Percentiles rank a stretch among this genome's conserved stretches.
Evolutionary conservation across 2,113 vertebrate species (phyloP).

Genomic region (Atlantisia rogersi): DNA sequence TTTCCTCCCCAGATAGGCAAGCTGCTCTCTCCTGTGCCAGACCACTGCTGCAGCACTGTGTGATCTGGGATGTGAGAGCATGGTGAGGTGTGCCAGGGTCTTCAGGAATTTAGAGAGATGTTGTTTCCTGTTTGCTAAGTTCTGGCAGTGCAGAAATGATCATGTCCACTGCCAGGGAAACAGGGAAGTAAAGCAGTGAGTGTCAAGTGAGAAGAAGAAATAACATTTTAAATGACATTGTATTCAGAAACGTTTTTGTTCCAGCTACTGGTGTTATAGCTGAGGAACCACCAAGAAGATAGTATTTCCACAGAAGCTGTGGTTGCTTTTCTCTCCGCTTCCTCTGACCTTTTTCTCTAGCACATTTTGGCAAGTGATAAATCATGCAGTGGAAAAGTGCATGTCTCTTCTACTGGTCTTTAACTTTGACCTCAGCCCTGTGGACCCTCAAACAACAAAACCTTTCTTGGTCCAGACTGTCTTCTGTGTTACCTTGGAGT

Average conservation of each 20-base stretch:
- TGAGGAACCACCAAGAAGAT: background rate
- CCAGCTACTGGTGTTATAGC: background rate
- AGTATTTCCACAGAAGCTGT: background rate
- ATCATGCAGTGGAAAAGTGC: conserved; percentile 1
- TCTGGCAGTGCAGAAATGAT: background rate
- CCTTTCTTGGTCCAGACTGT: background rate
- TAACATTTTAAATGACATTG: conserved; percentile 23
- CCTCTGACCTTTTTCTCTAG: background rate
- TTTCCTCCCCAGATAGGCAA: accelerated
- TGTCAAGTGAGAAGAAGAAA: background rate
- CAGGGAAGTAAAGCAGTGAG: background rate
- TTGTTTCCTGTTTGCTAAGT: background rate
- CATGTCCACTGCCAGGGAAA: background rate
- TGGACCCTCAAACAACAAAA: background rate
- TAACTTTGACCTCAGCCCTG: conserved; percentile 35
- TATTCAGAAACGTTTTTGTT: background rate
- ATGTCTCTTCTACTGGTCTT: conserved; percentile 6
- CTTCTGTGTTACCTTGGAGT: background rate
- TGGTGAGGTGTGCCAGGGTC: background rate
- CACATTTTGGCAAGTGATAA: conserved; percentile 39
- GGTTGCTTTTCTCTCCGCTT: background rate
- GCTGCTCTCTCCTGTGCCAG: background rate
- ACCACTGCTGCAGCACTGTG: accelerated
- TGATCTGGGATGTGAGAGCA: accelerated
- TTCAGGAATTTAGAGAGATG: background rate